phyloP scores from a whole-genome alignment of 2,888 invertebrate species.

The Eupithecia dodoneata region DNA sequence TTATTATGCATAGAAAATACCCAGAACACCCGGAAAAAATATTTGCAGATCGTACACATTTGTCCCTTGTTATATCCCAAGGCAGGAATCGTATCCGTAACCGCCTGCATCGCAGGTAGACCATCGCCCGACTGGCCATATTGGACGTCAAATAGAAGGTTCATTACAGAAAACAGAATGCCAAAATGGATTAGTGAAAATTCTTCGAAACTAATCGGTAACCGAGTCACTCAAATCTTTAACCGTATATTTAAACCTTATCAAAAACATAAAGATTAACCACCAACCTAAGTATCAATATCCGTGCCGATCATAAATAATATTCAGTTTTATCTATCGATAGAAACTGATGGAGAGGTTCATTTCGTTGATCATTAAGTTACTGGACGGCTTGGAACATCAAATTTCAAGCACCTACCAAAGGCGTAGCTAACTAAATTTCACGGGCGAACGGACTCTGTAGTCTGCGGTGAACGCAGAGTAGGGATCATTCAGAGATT shows the following conservation, averaged over 20 bases:
- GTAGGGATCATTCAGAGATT: not conserved
- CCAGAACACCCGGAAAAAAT: too few relatives aligned
- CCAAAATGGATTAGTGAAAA: too few relatives aligned
- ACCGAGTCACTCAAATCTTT: too few relatives aligned
- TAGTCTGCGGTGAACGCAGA: conserved; percentile 42
- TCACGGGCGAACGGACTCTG: conserved; percentile 42
- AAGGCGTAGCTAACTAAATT: conserved; percentile 43
- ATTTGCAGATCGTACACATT: too few relatives aligned
- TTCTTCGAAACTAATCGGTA: too few relatives aligned
- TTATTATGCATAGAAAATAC: too few relatives aligned
- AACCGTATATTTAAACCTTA: not conserved
- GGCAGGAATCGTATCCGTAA: too few relatives aligned
- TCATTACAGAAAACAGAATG: too few relatives aligned
- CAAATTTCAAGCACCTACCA: conserved; percentile 27
- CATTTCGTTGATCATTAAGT: conserved; percentile 10
- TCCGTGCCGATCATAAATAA: not conserved
- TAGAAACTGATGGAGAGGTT: conserved; percentile 1
- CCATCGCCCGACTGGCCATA: too few relatives aligned
- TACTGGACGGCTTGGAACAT: conserved; percentile 27
- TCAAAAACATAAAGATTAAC: not conserved
- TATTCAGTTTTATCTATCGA: conserved; percentile 5
- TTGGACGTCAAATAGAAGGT: too few relatives aligned
- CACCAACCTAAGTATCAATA: not conserved
- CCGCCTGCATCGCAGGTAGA: too few relatives aligned
- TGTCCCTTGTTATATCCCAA: too few relatives aligned